Percentiles rank a stretch among this genome's conserved stretches.
Evolutionary conservation across 2,888 invertebrate species (phyloP).

Genomic region (Ceramica pisi): DNA sequence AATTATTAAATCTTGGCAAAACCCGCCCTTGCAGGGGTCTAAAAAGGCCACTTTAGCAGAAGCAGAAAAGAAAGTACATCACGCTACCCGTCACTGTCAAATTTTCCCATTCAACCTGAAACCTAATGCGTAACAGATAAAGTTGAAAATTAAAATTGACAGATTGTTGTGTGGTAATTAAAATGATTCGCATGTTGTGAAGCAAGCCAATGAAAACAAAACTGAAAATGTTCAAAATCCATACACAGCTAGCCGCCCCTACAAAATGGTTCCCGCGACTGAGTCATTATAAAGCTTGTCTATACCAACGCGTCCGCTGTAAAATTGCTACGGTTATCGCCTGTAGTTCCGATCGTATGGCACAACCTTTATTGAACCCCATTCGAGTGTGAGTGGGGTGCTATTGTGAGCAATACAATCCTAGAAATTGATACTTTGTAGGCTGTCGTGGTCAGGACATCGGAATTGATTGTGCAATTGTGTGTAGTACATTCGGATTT

Average conservation of each 20-base stretch:
- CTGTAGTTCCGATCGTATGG: conserved; percentile 31
- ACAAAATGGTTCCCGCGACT: conserved; percentile 10
- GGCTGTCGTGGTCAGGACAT: conserved; percentile 21
- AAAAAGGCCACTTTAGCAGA: too few relatives aligned
- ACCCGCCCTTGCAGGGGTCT: too few relatives aligned
- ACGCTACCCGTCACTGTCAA: too few relatives aligned
- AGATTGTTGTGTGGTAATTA: too few relatives aligned
- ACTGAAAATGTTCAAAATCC: background rate
- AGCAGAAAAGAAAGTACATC: too few relatives aligned
- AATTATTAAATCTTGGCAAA: too few relatives aligned
- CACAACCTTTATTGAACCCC: conserved; percentile 48
- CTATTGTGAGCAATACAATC: conserved; percentile 38
- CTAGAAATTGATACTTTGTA: conserved; percentile 49
- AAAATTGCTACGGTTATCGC: conserved; percentile 56
- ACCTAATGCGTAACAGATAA: too few relatives aligned
- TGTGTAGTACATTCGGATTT: background rate
- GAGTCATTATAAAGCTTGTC: conserved; percentile 53
- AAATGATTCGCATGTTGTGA: too few relatives aligned
- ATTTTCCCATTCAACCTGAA: too few relatives aligned
- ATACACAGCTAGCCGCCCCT: conserved; percentile 7
- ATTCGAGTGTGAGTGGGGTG: conserved; percentile 17
- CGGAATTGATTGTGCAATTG: background rate
- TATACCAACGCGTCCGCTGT: conserved; percentile 21
- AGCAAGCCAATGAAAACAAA: too few relatives aligned
- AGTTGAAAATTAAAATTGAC: too few relatives aligned